Conservation (phyloP, 2,888 invertebrate genomes). For the Microplitis deprimator region DNA sequence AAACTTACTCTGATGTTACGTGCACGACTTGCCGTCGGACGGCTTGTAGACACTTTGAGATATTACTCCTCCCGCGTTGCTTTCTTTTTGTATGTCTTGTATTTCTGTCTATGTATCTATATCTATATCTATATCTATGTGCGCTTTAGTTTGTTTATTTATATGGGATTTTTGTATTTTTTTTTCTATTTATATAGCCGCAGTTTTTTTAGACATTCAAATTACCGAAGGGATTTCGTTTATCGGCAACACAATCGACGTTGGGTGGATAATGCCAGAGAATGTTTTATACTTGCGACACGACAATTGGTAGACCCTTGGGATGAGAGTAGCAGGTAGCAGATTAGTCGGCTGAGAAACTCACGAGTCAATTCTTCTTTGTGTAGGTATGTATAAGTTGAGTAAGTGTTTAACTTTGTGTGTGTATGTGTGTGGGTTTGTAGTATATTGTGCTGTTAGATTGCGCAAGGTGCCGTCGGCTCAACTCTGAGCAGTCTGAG, state of each 20-base stretch:
- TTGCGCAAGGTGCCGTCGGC: slow-evolving; percentile 21
- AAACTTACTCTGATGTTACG: slow-evolving; percentile 1
- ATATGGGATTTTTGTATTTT: neutral
- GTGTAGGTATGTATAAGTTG: neutral
- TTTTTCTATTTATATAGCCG: neutral
- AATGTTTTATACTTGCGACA: neutral
- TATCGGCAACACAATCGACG: neutral
- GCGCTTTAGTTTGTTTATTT: neutral
- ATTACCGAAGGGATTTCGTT: slow-evolving; percentile 14
- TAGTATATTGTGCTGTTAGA: slow-evolving; percentile 9
- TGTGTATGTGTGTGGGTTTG: neutral
- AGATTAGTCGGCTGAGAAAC: slow-evolving; percentile 12
- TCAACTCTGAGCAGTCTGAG: neutral
- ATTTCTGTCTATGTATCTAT: no score
- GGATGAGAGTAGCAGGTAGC: slow-evolving; percentile 10
- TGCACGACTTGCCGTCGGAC: slow-evolving; percentile 3
- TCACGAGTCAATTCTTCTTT: slow-evolving; percentile 12
- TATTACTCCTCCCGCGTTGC: neutral
- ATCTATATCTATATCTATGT: neutral
- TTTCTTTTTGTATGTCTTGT: neutral
- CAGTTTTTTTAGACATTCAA: slow-evolving; percentile 17
- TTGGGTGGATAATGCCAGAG: neutral
- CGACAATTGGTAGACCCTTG: slow-evolving; percentile 6
- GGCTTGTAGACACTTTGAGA: neutral
- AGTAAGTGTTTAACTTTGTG: neutral